phyloP scores from a whole-genome alignment of 2,888 invertebrate species.

The Latrodectus hesperus region DNA sequence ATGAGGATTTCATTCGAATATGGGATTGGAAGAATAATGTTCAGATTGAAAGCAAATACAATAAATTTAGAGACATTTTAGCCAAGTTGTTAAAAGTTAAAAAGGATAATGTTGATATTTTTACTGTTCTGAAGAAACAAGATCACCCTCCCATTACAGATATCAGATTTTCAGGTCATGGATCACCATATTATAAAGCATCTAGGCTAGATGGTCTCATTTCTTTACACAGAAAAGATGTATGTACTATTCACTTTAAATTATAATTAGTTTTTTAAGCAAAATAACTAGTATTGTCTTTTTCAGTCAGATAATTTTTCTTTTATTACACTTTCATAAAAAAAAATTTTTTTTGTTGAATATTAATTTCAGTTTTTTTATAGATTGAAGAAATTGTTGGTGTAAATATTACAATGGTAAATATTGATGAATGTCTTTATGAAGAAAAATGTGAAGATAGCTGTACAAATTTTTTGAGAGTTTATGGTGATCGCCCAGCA shows the following conservation, averaged over 20 bases:
- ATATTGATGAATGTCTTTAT: slow-evolving; percentile 91
- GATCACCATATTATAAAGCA: slow-evolving; percentile 92
- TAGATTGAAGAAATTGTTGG: slow-evolving; percentile 81
- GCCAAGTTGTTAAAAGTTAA: slow-evolving; percentile 85
- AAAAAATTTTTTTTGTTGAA: background rate
- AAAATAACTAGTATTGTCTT: background rate
- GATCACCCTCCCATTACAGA: slow-evolving; percentile 80
- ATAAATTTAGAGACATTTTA: slow-evolving; percentile 81
- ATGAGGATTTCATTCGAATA: slow-evolving; percentile 86
- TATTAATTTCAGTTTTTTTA: background rate
- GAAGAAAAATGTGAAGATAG: slow-evolving; percentile 85
- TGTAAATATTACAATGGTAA: slow-evolving; percentile 87
- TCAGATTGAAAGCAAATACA: slow-evolving; percentile 82
- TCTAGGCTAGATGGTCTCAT: slow-evolving; percentile 91
- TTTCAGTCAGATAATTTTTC: background rate
- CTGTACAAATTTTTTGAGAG: slow-evolving; percentile 86
- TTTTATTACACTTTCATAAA: too few species aligned
- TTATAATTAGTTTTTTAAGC: too few species aligned
- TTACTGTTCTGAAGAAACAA: slow-evolving; percentile 87
- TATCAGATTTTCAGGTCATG: slow-evolving; percentile 93
- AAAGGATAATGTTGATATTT: slow-evolving; percentile 90
- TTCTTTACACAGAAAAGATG: slow-evolving; percentile 82
- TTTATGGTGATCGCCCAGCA: slow-evolving; percentile 81
- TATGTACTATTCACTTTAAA: slow-evolving; percentile 72
- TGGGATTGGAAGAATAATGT: slow-evolving; percentile 71